A percentile compares a stretch with the other conserved stretches of the same genome.
Evolutionary conservation across 2,113 vertebrate species (phyloP).

Genomic region (Tachysurus fulvidraco): DNA sequence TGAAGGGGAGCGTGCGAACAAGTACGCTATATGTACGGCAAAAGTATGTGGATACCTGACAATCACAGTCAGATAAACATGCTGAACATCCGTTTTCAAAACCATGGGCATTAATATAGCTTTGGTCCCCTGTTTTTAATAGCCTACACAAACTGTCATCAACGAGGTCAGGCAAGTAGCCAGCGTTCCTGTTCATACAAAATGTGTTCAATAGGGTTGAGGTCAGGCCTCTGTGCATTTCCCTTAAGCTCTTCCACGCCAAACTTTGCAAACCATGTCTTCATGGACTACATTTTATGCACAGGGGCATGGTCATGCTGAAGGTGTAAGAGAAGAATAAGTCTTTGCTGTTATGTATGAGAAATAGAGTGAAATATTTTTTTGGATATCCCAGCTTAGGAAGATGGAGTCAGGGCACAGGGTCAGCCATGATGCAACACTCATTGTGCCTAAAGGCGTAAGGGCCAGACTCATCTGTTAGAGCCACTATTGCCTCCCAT

Average conservation of each 20-base stretch:
- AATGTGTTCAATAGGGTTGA: not conserved
- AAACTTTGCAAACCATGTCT: not conserved
- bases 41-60: not conserved
- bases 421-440: too few relatives aligned
- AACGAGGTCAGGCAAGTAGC: not conserved
- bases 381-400: too few relatives aligned
- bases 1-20: not conserved
- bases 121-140: not conserved
- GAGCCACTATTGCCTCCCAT: too few relatives aligned
- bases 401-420: too few relatives aligned
- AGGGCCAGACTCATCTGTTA: too few relatives aligned
- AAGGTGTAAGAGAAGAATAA: too few relatives aligned
- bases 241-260: not conserved
- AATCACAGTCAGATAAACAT: not conserved
- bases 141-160: not conserved
- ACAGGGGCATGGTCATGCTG: not conserved
- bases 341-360: too few relatives aligned
- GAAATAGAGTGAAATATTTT: too few relatives aligned
- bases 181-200: not conserved
- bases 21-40: not conserved
- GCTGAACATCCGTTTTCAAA: not conserved
- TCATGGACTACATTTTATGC: not conserved
- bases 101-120: not conserved
- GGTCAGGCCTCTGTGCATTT: not conserved
- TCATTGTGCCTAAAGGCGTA: too few relatives aligned